Evolutionary conservation across 2,113 vertebrate genomes (phyloP).

Genomic region (Osmerus mordax): DNA sequence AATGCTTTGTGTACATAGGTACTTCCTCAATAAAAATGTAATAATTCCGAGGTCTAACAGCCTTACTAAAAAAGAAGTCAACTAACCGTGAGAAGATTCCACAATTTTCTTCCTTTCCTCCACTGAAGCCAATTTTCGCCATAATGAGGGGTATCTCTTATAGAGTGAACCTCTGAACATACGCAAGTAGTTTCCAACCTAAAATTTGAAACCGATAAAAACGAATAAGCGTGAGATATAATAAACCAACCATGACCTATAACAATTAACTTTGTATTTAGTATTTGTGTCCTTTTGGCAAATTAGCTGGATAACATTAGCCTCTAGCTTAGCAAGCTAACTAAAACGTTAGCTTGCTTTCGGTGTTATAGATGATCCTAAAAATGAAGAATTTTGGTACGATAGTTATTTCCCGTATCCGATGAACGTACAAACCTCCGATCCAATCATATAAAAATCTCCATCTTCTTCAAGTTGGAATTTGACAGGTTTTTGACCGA

Average conservation of each 20-base stretch:
- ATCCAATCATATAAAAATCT: conserved; percentile 92
- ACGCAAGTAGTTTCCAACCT: conserved; percentile 98
- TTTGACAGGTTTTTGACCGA: conserved; percentile 93
- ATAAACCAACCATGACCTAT: too few species aligned
- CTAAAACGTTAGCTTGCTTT: too few species aligned
- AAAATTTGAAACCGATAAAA: conserved; percentile 1
- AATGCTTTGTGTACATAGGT: neutral
- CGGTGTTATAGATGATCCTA: too few species aligned
- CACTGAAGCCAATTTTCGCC: conserved; percentile 94
- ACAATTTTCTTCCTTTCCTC: conserved; percentile 98
- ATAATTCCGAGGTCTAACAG: neutral
- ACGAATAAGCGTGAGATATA: too few species aligned
- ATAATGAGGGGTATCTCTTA: conserved; percentile 94
- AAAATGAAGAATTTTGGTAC: neutral
- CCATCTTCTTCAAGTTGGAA: conserved; percentile 93
- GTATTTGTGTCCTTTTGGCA: too few species aligned
- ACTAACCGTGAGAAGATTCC: conserved; percentile 93
- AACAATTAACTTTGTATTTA: too few species aligned
- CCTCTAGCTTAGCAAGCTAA: too few species aligned
- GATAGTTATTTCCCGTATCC: neutral
- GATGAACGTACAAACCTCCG: conserved; percentile 74
- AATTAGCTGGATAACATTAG: too few species aligned
- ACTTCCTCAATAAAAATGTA: too few species aligned
- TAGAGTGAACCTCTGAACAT: conserved; percentile 98
- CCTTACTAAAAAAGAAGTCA: neutral